These are phyloP conservation scores for Meles meles DNA, from an alignment of 2,113 vertebrate genomes.

Conservation along the genomic window DNA sequence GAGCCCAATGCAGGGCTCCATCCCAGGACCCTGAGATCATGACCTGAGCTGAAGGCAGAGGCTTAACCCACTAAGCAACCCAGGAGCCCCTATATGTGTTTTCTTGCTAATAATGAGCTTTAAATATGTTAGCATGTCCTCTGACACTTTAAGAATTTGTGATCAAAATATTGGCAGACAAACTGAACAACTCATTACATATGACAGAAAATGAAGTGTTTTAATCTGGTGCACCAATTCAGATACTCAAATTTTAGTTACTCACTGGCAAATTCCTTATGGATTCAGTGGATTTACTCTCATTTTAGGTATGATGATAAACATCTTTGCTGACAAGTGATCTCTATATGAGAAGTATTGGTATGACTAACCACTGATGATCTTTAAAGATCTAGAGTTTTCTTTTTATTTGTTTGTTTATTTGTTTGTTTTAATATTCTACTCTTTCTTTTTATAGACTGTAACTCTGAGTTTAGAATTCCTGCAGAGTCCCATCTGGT, in stretches of 20 bases:
- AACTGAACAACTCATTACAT: neutral
- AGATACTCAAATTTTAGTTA: neutral
- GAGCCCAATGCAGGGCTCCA: no score
- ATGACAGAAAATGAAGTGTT: neutral
- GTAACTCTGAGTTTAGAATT: neutral
- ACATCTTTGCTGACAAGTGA: neutral
- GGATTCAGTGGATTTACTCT: neutral
- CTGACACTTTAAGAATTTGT: neutral
- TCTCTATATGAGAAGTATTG: neutral
- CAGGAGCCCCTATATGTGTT: neutral
- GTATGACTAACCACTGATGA: neutral
- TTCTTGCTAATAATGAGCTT: neutral
- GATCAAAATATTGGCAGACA: neutral
- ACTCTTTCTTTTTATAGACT: neutral
- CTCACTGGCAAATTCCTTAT: neutral
- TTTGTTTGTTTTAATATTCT: neutral
- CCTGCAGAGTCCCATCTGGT: neutral
- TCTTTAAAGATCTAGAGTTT: neutral
- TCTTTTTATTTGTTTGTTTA: neutral
- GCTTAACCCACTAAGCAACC: no score
- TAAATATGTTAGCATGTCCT: neutral
- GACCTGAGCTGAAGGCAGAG: no score
- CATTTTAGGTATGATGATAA: neutral
- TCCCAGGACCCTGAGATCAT: no score
- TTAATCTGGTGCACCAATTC: neutral